A percentile compares a stretch with the other conserved stretches of the same genome.
phyloP scores from a whole-genome alignment of 2,797 vertebrate genomes.

The Lepus oiostolus region DNA sequence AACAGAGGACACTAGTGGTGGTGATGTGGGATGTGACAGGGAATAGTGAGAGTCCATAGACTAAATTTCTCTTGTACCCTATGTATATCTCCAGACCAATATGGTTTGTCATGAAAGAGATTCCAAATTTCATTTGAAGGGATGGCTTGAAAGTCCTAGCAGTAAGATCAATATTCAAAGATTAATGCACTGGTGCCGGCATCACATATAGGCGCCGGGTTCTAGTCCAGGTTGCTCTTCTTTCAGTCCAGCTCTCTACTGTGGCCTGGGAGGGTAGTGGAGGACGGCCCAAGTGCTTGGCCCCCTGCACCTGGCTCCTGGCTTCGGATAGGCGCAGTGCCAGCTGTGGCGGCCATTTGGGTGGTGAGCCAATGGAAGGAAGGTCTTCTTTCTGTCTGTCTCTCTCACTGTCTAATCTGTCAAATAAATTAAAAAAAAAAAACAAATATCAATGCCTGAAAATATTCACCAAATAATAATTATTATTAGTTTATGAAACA shows the following conservation, averaged over 20 bases:
- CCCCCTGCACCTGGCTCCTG: no score
- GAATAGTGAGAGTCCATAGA: neutral
- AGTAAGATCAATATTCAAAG: neutral
- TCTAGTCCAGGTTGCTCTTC: no score
- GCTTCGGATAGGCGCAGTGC: no score
- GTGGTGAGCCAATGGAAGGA: no score
- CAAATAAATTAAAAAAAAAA: no score
- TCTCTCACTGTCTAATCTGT: no score
- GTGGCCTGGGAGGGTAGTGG: no score
- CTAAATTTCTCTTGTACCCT: neutral
- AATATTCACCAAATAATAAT: constrained; percentile 16
- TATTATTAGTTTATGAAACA: constrained; percentile 16
- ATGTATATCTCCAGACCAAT: neutral
- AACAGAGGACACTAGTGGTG: neutral
- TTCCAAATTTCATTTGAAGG: constrained; percentile 15
- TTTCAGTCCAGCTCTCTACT: no score
- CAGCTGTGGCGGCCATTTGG: no score
- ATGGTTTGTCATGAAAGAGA: neutral
- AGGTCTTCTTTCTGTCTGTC: no score
- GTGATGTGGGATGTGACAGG: neutral
- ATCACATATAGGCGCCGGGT: no score
- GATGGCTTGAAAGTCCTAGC: neutral
- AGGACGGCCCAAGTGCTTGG: no score
- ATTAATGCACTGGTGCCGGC: neutral
- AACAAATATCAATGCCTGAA: neutral